Evolutionary conservation across 1,140 invertebrate species (phyloP), one percentile per base, ranked within the genome.

Genomic region (Harlomillsia oculata): DNA sequence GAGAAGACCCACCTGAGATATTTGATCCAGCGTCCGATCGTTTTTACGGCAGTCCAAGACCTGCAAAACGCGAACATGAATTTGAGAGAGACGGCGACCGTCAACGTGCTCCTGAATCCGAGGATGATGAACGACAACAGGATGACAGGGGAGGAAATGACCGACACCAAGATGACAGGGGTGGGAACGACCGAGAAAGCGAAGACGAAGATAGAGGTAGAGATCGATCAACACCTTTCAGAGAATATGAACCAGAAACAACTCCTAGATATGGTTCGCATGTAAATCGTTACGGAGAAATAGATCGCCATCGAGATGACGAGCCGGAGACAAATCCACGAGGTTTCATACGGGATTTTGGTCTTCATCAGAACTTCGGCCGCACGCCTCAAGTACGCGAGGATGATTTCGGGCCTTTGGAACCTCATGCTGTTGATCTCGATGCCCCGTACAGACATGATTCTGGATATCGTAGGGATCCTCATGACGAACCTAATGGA

Each of bases 1-100:
- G 5, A 11, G 55, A 57, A 39, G 55, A 57, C 8, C 55, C 55
- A 11, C 55, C 55, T 13, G 4, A 34, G 11, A 57, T 43, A 51
- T 57, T 50, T 41, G 55, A 57, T 32, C 55, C 46, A 0, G 36
- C 50, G 34, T 57, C 55, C 0, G 55, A 57, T 44, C 28, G 55
- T 8, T 57, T 57, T 51, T 57, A 57, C 44, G 55, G 55, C 0
- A 32, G 51, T 14, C 55, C 55, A 5, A 25, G 41, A 5, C 55
- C 55, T 11, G 55, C 21, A 46, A 6, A 26, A 57, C 50, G 21
- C 2, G 5, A 20, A 25, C 32, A 20, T 18, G 32, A 18, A 14
- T 29, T 36, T 3, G 23, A 13, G 11, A 28, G 53, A 29, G 14
- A 45, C 16, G 29, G 26, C 18, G n/a, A n/a, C n/a, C n/a, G n/a